Percentiles rank a stretch among this genome's conserved stretches.
Conservation (phyloP, 2,113 vertebrate species). For the Phalacrocorax carbo region DNA sequence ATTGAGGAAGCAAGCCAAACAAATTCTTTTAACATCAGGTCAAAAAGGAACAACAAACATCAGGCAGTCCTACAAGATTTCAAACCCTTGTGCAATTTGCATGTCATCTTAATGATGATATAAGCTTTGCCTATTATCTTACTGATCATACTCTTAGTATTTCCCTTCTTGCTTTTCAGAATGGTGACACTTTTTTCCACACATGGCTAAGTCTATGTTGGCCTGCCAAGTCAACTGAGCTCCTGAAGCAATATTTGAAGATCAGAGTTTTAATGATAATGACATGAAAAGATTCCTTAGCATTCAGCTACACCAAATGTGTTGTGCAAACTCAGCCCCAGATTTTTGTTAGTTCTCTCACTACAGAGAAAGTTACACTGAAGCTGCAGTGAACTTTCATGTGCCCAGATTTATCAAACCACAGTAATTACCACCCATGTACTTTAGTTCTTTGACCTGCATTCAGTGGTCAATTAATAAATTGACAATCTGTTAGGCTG, state of each 20-base stretch:
- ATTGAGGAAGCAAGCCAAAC: not conserved
- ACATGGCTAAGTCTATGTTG: not conserved
- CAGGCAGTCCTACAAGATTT: not conserved
- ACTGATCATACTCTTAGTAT: not conserved
- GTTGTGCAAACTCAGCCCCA: not conserved
- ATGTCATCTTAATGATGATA: not conserved
- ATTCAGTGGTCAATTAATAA: constrained; percentile 57
- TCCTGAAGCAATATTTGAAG: not conserved
- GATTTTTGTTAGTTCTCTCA: not conserved
- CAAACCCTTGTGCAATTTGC: not conserved
- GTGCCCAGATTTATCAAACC: not conserved
- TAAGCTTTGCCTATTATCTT: not conserved
- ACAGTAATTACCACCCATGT: not conserved
- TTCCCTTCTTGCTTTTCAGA: not conserved
- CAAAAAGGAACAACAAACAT: not conserved
- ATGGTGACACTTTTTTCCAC: not conserved
- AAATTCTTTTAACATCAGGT: not conserved
- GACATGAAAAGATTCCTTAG: not conserved
- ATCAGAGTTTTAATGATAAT: not conserved
- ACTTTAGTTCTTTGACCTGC: not conserved
- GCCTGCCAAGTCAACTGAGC: not conserved
- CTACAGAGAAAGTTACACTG: not conserved
- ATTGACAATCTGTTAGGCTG: constrained; percentile 35
- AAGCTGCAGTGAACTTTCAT: not conserved
- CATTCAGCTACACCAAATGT: not conserved